Evolutionary conservation across 1,140 invertebrate species (phyloP).

Genomic region (Drosophila lowei): DNA sequence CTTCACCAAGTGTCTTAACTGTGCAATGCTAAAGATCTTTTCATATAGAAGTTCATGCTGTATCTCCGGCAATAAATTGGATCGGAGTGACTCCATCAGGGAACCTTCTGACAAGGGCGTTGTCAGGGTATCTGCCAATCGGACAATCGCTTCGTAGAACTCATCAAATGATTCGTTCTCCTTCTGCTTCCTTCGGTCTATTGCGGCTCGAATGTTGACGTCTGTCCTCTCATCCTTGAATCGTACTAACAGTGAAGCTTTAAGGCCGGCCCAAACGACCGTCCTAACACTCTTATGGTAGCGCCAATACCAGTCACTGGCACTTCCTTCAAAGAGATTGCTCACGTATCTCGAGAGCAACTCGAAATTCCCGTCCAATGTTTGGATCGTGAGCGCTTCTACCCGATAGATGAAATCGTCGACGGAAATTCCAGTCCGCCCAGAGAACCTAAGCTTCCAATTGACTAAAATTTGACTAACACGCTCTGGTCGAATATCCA

Average conservation of each 20-base stretch:
- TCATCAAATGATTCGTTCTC: slow-evolving; percentile 15
- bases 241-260: neutral
- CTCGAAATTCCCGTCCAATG: neutral
- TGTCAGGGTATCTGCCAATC: slow-evolving; percentile 5
- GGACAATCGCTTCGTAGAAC: slow-evolving; percentile 4
- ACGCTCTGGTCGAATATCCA: too few species aligned
- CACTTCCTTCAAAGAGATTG: slow-evolving; percentile 12
- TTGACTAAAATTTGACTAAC: too few species aligned
- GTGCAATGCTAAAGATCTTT: neutral
- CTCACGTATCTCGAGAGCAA: neutral
- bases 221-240: slow-evolving; percentile 9
- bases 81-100: neutral
- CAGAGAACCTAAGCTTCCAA: too few species aligned
- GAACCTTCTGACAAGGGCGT: neutral
- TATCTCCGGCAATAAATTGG: slow-evolving; percentile 3
- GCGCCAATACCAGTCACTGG: too few species aligned
- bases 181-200: slow-evolving; percentile 12
- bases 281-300: too few species aligned
- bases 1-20: too few species aligned
- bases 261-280: too few species aligned
- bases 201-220: slow-evolving; percentile 1
- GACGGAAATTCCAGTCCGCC: neutral
- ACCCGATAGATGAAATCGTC: slow-evolving; percentile 17
- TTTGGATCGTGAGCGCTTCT: slow-evolving; percentile 8
- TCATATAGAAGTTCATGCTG: slow-evolving; percentile 6